Conservation (phyloP, 2,797 vertebrate genomes). For the Aselliscus stoliczkanus region DNA sequence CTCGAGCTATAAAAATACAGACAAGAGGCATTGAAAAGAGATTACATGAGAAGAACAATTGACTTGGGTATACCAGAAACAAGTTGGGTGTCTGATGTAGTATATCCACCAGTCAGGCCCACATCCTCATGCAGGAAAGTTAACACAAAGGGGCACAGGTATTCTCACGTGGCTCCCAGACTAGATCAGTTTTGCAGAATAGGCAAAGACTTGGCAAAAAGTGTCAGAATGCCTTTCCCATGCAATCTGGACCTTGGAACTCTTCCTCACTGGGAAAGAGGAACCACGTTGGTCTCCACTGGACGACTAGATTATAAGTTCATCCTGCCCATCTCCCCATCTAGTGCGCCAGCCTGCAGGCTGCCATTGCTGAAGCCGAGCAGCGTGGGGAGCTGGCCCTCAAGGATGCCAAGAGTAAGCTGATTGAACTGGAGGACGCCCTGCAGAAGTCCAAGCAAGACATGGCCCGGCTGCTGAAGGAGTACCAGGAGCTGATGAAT, state of each 20-base stretch:
- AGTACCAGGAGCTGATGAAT: conserved; percentile 90
- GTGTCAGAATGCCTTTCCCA: background rate
- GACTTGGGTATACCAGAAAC: too few relatives aligned
- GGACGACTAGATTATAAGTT: accelerated
- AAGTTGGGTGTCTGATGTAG: too few relatives aligned
- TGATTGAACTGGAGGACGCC: conserved; percentile 82
- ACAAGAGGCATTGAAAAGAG: background rate
- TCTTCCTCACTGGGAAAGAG: background rate
- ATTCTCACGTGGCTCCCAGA: background rate
- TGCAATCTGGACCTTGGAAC: too few relatives aligned
- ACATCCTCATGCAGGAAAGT: background rate
- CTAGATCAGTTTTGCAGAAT: background rate
- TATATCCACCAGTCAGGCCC: background rate
- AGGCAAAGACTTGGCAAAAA: background rate
- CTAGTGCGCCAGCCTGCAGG: conserved; percentile 82
- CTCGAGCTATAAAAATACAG: accelerated
- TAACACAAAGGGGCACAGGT: background rate
- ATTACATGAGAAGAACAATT: background rate
- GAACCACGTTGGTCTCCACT: accelerated
- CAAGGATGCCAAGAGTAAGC: conserved; percentile 62
- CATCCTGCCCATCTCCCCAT: background rate
- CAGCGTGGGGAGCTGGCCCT: conserved; percentile 76
- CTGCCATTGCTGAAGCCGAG: conserved; percentile 75
- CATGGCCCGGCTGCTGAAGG: conserved; percentile 82
- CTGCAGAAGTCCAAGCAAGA: conserved; percentile 84